Conservation (phyloP, 2,888 invertebrate genomes). For the Amphipyra berbera region DNA sequence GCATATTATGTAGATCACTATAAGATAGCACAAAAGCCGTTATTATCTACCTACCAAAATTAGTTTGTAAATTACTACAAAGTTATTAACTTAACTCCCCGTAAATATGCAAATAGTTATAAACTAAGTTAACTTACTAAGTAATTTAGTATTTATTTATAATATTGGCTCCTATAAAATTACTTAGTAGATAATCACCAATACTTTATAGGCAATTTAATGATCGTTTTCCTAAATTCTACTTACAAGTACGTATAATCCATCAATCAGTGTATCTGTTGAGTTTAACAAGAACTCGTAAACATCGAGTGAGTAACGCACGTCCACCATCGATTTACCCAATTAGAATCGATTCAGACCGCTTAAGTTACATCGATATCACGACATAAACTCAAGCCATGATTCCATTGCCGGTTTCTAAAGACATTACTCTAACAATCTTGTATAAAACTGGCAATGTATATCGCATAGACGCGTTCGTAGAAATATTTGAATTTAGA, state of each 20-base stretch:
- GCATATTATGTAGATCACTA: slow-evolving; percentile 12
- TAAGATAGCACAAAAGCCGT: slow-evolving; percentile 25
- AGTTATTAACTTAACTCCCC: slow-evolving; percentile 5
- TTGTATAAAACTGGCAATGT: slow-evolving; percentile 15
- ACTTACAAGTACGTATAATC: slow-evolving; percentile 64
- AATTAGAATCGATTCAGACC: slow-evolving; percentile 78
- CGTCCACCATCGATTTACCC: slow-evolving; percentile 77
- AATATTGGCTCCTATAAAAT: slow-evolving; percentile 50
- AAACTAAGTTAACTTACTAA: no score
- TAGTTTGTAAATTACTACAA: slow-evolving; percentile 6
- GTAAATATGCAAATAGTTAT: slow-evolving; percentile 37
- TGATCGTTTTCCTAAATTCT: slow-evolving; percentile 63
- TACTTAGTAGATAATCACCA: slow-evolving; percentile 60
- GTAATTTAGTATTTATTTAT: slow-evolving; percentile 31
- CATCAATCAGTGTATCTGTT: slow-evolving; percentile 68
- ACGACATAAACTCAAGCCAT: neutral
- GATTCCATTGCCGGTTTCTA: slow-evolving; percentile 23
- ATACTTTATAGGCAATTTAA: slow-evolving; percentile 55
- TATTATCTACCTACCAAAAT: slow-evolving; percentile 14
- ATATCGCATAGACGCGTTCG: neutral
- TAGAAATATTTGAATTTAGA: neutral
- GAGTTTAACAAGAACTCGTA: slow-evolving; percentile 71
- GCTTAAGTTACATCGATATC: slow-evolving; percentile 36
- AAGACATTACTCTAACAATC: rapidly evolving
- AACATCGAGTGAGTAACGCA: slow-evolving; percentile 74